Conservation (phyloP, 2,113 vertebrate species). For the Atrichornis clamosus region DNA sequence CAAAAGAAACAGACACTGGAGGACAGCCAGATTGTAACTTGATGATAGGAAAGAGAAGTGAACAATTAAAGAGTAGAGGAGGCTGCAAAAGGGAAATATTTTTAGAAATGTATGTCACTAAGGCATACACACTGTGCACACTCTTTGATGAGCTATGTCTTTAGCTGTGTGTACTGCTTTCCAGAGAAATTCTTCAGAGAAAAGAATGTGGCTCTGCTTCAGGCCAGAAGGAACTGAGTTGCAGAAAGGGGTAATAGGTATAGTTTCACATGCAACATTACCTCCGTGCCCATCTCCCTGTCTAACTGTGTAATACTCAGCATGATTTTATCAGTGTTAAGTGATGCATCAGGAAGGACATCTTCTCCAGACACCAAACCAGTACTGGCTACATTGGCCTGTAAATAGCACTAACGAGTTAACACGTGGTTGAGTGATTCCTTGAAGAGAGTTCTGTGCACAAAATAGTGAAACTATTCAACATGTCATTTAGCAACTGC, state of each 20-base stretch:
- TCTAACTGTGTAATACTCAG: background rate
- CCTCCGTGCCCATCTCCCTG: background rate
- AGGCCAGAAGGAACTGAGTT: background rate
- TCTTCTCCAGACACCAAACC: background rate
- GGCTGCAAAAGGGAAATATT: background rate
- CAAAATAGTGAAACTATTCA: background rate
- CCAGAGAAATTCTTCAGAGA: background rate
- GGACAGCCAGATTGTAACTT: conserved; percentile 1
- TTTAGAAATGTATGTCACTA: background rate
- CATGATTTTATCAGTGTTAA: background rate
- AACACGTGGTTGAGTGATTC: background rate
- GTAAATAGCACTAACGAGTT: background rate
- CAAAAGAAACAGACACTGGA: background rate
- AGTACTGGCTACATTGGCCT: background rate
- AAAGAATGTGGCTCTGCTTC: background rate
- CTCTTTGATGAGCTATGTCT: background rate
- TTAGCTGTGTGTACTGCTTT: background rate
- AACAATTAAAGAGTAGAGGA: conserved; percentile 17
- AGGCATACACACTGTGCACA: background rate
- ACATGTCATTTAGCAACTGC: accelerated
- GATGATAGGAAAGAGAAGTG: background rate
- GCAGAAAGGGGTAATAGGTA: background rate
- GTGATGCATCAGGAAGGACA: background rate
- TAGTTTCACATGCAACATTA: background rate
- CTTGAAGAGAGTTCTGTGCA: background rate